A percentile compares a stretch with the other conserved stretches of the same genome.
Evolutionary conservation across 2,888 invertebrate genomes (phyloP).

Genomic region (Pseudococcus longispinus): DNA sequence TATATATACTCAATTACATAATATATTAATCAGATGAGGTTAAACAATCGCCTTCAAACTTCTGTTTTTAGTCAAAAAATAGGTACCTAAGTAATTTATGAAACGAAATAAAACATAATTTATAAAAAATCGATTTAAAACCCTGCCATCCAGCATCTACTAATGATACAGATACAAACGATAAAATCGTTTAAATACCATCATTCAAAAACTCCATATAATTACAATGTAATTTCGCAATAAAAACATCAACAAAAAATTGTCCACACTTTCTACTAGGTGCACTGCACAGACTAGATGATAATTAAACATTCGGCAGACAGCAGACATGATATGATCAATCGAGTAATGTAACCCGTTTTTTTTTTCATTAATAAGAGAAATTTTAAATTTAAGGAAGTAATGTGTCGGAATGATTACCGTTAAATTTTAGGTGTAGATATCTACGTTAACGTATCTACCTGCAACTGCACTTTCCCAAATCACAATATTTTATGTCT

Average conservation of each 20-base stretch:
- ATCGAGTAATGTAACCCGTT: conserved; percentile 21
- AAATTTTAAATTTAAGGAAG: conserved; percentile 38
- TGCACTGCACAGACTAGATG: background rate
- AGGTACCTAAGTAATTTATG: no score
- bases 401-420: background rate
- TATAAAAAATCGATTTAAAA: no score
- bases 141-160: no score
- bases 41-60: no score
- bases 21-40: no score
- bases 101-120: no score
- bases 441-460: background rate
- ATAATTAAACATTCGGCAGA: background rate
- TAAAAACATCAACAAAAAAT: background rate
- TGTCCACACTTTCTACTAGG: background rate
- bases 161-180: no score
- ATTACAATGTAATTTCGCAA: no score
- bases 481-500: background rate
- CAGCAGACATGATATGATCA: background rate
- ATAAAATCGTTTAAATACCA: no score
- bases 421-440: conserved; percentile 34
- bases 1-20: no score
- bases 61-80: no score
- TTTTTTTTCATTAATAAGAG: conserved; percentile 29
- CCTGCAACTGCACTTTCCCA: conserved; percentile 21
- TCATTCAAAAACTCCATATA: no score